Evolutionary conservation across 2,888 invertebrate species (phyloP), one percentile per base, ranked within the genome.

Genomic region (Malachius bipustulatus): DNA sequence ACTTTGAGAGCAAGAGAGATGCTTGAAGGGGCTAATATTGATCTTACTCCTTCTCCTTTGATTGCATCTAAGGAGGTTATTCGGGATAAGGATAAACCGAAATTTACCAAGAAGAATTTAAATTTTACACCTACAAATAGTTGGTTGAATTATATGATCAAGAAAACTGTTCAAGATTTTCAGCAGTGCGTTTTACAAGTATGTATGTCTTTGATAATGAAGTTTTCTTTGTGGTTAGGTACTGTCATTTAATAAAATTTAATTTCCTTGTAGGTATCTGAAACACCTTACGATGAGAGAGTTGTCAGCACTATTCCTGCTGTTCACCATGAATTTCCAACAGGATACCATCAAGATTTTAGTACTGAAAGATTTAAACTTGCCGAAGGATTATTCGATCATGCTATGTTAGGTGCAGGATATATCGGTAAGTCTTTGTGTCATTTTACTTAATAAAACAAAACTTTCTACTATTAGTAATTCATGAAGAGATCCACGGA

Each of bases 341-440:
- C 88, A 47, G 98, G 98, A 0, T 97, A 88, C 63, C 91, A 93
- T 62, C 85, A 89, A 69, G 97, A 98, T 62, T 97, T 96, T 62
- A 83, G 88, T 10, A 76, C 81, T 0, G 97, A 98, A 63, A 66
- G 97, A 45, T 94, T 94, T 61, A 81, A 84, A 53, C 75, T 97
- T 40, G 81, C 94, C 1, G 98, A 98, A 65, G 88, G 88, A 30
- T 68, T 98, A 15, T 98, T 98, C 62, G 97, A 99, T 59, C 90
- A 85, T 56, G 82, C 84, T 0, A 84, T 89, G 81, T 66, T 94
- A 2, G 91, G 93, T 1, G 88, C 90, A 2, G 84, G 84, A 4
- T 85, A 88, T 55, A 75, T 85, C 38, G 83, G 83, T 37, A 66
- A 35, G 12, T 30, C 12, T 10, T 30, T 14, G 11, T 34, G 3